These are phyloP conservation scores for Sussaba pulchella DNA, from an alignment of 2,888 invertebrate genomes.

Conservation along the genomic window DNA sequence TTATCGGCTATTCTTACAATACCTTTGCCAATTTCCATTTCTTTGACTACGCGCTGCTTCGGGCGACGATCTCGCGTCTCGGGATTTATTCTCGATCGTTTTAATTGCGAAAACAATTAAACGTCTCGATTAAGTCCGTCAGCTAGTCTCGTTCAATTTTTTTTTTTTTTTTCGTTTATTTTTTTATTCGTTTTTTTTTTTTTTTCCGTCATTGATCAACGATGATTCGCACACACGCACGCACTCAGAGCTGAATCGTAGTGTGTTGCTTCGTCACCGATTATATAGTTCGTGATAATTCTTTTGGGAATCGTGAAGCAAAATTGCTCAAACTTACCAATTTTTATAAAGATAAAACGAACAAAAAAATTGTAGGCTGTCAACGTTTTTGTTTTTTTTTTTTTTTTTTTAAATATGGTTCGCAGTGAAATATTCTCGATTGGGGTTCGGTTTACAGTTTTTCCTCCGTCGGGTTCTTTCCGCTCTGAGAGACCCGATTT, in stretches of 20 bases:
- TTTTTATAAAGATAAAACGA: constrained; percentile 38
- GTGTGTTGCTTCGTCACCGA: constrained; percentile 9
- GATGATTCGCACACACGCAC: constrained; percentile 36
- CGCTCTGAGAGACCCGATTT: constrained; percentile 43
- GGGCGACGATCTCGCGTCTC: constrained; percentile 9
- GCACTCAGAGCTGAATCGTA: constrained; percentile 41
- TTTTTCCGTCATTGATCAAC: constrained; percentile 18
- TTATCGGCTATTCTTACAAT: constrained; percentile 43
- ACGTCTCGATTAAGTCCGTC: constrained; percentile 1
- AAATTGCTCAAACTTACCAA: neutral
- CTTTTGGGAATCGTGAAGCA: constrained; percentile 21
- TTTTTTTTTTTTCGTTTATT: too few relatives aligned
- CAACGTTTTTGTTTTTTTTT: constrained; percentile 5
- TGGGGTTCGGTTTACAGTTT: constrained; percentile 67
- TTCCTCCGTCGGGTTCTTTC: constrained; percentile 56
- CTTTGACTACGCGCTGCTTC: neutral
- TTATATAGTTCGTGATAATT: constrained; percentile 6
- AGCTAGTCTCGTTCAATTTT: too few relatives aligned
- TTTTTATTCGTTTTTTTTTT: too few relatives aligned
- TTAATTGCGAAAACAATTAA: constrained; percentile 8
- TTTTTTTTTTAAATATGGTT: constrained; percentile 63
- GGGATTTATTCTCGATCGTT: constrained; percentile 28
- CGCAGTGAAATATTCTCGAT: constrained; percentile 62
- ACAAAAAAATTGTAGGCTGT: constrained; percentile 31
- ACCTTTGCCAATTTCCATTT: constrained; percentile 9